Base-by-base conservation (phyloP, 1,140 invertebrate species). In the Ceratosolen fusciceps region DNA sequence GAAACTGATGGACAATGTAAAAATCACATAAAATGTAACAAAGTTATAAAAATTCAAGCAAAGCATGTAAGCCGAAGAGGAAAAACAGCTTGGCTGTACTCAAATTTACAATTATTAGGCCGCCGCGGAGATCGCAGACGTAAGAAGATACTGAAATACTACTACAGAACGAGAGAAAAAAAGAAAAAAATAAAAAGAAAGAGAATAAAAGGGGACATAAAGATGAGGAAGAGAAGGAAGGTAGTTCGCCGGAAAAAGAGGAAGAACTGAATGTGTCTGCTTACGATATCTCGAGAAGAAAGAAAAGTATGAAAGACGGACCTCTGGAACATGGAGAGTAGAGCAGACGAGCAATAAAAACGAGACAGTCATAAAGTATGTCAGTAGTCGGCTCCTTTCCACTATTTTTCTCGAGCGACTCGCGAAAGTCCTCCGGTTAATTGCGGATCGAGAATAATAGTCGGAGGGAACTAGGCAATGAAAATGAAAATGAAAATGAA, bases 361-460 rank as follows among this genome's bases (percentile, higher is more conserved):
- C 43, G n/a, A n/a, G n/a, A n/a, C n/a, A n/a, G 37, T 65, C 77
- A 65, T 79, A 79, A 73, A 79, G 26, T 21, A 37, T 4, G 16
- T 8, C 2, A 19, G n/a, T n/a, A 1, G 8, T 43, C n/a, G 9
- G 8, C 1, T n/a, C 21, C 39, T 1, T 1, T n/a, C 39, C 19
- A 21, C n/a, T 73, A 24, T 29, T 60, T 58, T 43, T 14, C 10
- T 39, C 67, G 68, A 39, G 52, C 52, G 21, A 47, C 39, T 78
- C 68, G 76, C 76, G 68, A 72, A 73, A 39, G 70, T 19, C 43
- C 47, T 14, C 54, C 62, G 10, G 12, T 52, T 12, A 19, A 34
- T n/a, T 9, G 14, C 73, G 19, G 26, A 24, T 52, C 24, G 26
- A 37, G 21, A n/a, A 39, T 14, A n/a, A 4, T 39, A 19, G 68